These are phyloP conservation scores for Eupeodes latifasciatus DNA, from an alignment of 2,888 invertebrate genomes.

Conservation along the genomic window DNA sequence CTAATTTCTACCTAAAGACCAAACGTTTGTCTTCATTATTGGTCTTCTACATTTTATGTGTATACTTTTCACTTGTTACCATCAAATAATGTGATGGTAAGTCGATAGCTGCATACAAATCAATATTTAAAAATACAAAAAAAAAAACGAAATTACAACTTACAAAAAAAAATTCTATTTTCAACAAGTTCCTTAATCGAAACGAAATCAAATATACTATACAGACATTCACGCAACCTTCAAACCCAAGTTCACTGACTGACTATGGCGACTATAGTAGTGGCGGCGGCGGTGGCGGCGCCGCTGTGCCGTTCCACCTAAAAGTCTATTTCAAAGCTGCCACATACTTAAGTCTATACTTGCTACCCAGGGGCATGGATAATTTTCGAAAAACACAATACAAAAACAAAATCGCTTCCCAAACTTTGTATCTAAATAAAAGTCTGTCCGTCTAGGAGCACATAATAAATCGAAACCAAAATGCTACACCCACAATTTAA, in stretches of 20 bases:
- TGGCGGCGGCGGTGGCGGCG: slow-evolving; percentile 14
- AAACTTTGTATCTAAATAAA: slow-evolving; percentile 34
- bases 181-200: slow-evolving; percentile 77
- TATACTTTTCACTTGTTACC: slow-evolving; percentile 69
- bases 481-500: slow-evolving; percentile 71
- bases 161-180: slow-evolving; percentile 57
- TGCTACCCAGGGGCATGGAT: slow-evolving; percentile 43
- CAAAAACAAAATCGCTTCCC: slow-evolving; percentile 50
- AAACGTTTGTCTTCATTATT: slow-evolving; percentile 47
- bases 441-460: slow-evolving; percentile 41
- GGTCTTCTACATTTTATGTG: slow-evolving; percentile 32
- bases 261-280: slow-evolving; percentile 29
- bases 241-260: slow-evolving; percentile 76
- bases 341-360: slow-evolving; percentile 14
- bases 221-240: slow-evolving; percentile 75
- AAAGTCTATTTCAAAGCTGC: slow-evolving; percentile 17
- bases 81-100: slow-evolving; percentile 55
- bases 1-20: slow-evolving; percentile 75
- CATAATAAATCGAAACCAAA: slow-evolving; percentile 29
- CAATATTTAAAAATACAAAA: slow-evolving; percentile 50
- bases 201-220: slow-evolving; percentile 69
- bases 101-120: slow-evolving; percentile 75
- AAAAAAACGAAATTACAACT: slow-evolving; percentile 39
- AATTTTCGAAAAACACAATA: slow-evolving; percentile 10
- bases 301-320: slow-evolving; percentile 41